A percentile compares a stretch with the other conserved stretches of the same genome.
phyloP scores from a whole-genome alignment of 2,797 vertebrate genomes.

The Mormyrops boulengeri region DNA sequence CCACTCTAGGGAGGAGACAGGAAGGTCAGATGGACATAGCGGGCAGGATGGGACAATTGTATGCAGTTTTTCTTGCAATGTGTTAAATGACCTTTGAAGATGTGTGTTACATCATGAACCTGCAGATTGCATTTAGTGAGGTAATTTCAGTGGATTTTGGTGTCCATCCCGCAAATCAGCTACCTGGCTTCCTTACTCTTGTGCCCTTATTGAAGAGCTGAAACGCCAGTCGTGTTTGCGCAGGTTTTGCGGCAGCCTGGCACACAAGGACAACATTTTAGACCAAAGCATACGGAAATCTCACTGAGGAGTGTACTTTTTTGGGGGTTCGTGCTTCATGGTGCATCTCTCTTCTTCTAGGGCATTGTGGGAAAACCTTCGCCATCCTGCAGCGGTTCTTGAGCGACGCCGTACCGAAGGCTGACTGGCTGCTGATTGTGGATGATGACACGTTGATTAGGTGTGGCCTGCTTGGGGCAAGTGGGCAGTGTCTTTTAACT shows the following conservation, averaged over 20 bases:
- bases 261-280: not conserved
- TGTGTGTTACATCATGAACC: not conserved
- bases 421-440: conserved; percentile 82
- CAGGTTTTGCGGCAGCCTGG: not conserved
- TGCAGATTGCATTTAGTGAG: not conserved
- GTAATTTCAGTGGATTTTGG: not conserved
- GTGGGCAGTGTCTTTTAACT: not conserved
- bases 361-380: conserved; percentile 96
- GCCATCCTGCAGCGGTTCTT: conserved; percentile 86
- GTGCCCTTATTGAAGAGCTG: not conserved
- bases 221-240: not conserved
- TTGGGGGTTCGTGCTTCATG: not conserved
- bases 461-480: conserved; percentile 46
- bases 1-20: not conserved
- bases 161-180: not conserved
- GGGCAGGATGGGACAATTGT: not conserved
- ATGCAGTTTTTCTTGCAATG: not conserved
- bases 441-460: conserved; percentile 97
- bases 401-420: conserved; percentile 62
- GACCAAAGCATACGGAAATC: not conserved
- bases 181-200: not conserved
- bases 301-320: not conserved
- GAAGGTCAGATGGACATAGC: not conserved
- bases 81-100: not conserved
- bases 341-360: conserved; percentile 52